Conservation (phyloP, 37 sponge, comb jelly and placozoan genomes). For the Halisarca cf. caerulea region DNA sequence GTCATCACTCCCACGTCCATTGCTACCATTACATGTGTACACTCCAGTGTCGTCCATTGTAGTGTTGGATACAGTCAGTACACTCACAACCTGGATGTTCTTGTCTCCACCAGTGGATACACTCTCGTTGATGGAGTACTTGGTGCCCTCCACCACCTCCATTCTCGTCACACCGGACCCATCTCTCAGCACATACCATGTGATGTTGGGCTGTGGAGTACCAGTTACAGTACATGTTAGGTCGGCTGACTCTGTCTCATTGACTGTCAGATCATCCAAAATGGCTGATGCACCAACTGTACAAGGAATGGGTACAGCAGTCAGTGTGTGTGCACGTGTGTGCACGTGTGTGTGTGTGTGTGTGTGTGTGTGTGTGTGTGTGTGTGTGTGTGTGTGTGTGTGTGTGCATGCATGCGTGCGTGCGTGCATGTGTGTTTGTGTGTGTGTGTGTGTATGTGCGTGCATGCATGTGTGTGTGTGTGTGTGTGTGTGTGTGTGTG, state of each 20-base stretch:
- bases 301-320: neutral
- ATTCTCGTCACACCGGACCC: neutral
- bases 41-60: neutral
- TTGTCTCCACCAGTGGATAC: neutral
- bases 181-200: constrained; percentile 31
- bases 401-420: too few species aligned
- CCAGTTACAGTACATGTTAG: constrained; percentile 56
- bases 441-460: too few species aligned
- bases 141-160: neutral
- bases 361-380: too few species aligned
- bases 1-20: neutral
- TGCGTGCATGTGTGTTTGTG: too few species aligned
- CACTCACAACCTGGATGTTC: constrained; percentile 8
- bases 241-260: neutral
- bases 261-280: constrained; percentile 1
- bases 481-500: too few species aligned
- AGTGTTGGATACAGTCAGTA: constrained; percentile 5
- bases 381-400: too few species aligned
- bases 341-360: too few species aligned
- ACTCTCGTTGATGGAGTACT: neutral
- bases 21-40: constrained; percentile 22
- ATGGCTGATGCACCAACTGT: neutral
- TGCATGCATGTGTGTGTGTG: too few species aligned
- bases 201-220: constrained; percentile 52
- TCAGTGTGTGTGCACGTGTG: too few species aligned